Percentiles rank a stretch among this genome's conserved stretches.
Conservation (phyloP, 2,888 invertebrate genomes). For the Autographa gamma region DNA sequence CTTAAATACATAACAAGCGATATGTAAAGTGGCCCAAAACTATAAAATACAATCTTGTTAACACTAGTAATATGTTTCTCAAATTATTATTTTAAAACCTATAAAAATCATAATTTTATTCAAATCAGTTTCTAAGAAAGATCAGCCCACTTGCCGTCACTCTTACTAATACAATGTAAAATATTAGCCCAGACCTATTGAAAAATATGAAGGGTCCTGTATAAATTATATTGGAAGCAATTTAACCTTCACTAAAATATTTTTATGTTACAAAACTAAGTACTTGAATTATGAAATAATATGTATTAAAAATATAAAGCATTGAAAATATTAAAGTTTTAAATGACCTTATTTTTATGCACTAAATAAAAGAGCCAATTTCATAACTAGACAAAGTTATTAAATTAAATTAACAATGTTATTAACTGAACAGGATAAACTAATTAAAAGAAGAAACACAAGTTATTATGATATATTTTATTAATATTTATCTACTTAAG, state of each 20-base stretch:
- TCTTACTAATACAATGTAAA: background rate
- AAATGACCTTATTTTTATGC: slow-evolving; percentile 1
- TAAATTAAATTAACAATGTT: background rate
- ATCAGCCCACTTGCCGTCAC: background rate
- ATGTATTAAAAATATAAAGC: background rate
- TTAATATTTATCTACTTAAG: background rate
- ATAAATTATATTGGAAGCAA: background rate
- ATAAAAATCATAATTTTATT: background rate
- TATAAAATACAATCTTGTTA: background rate
- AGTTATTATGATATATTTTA: background rate
- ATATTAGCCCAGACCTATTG: background rate
- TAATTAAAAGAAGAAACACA: background rate
- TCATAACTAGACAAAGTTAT: background rate
- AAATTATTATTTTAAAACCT: background rate
- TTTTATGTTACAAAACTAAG: background rate
- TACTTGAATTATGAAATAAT: background rate
- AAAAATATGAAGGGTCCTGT: background rate
- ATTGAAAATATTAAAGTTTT: background rate
- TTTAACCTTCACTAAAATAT: background rate
- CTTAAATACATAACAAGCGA: background rate
- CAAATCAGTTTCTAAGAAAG: background rate
- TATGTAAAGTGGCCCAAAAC: background rate
- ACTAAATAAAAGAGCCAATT: background rate
- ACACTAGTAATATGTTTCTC: background rate
- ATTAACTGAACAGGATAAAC: background rate